Percentiles rank a stretch among this genome's conserved stretches.
Conservation (phyloP, 35 echinoderm and acorn worm species). For the Heliocidaris erythrogramma region DNA sequence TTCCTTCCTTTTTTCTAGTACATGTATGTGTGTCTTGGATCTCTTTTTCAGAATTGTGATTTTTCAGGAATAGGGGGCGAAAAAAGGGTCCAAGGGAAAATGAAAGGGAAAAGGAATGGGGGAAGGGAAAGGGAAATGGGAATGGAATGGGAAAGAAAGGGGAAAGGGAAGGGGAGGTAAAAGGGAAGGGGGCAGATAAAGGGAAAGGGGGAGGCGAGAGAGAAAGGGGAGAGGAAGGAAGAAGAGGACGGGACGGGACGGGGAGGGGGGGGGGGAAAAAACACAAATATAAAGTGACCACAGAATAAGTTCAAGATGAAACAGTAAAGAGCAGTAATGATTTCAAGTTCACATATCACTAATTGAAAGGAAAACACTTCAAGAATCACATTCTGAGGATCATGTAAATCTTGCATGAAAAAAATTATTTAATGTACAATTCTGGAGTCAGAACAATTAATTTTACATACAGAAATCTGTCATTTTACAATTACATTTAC, state of each 20-base stretch:
- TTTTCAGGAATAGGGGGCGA: not conserved
- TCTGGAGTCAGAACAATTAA: not conserved
- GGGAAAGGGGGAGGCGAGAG: not conserved
- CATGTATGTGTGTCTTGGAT: not conserved
- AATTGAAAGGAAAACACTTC: not conserved
- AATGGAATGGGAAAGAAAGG: not conserved
- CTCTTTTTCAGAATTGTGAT: too few species aligned
- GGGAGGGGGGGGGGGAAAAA: not conserved
- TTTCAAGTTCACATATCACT: not conserved
- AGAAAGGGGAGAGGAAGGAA: not conserved
- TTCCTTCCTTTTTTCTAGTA: not conserved
- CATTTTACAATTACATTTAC: not conserved
- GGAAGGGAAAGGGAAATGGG: not conserved
- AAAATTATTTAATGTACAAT: slow-evolving; percentile 8
- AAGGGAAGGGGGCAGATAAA: not conserved
- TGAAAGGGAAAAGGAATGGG: not conserved
- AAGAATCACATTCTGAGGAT: not conserved
- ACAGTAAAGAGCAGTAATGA: not conserved
- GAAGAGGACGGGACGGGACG: not conserved
- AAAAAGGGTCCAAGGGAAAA: not conserved
- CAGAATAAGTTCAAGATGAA: not conserved
- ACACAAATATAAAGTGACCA: not conserved
- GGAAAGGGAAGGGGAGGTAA: not conserved
- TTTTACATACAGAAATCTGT: slow-evolving; percentile 2
- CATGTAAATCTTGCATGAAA: not conserved